A percentile compares a stretch with the other conserved stretches of the same genome.
phyloP scores from a whole-genome alignment of 64 coral and sea anemone genomes.

The Astreopora myriophthalma region DNA sequence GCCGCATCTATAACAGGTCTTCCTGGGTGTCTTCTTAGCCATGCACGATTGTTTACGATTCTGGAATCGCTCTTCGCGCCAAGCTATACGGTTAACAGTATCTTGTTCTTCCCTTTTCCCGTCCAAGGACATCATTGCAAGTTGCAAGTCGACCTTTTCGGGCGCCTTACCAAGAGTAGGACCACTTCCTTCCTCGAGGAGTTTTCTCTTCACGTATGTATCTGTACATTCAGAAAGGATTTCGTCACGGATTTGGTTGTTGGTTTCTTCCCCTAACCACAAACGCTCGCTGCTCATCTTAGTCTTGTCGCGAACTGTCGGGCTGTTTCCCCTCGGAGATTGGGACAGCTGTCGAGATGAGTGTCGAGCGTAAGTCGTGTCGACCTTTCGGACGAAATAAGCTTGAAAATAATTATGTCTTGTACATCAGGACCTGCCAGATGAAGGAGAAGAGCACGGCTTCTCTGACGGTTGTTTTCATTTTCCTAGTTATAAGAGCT shows the following conservation, averaged over 20 bases:
- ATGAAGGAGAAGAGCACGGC: conserved; percentile 35
- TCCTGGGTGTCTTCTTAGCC: neutral
- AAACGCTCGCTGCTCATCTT: conserved; percentile 25
- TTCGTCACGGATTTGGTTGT: conserved; percentile 59
- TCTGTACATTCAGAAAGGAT: conserved; percentile 24
- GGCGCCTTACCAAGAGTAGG: conserved; percentile 3
- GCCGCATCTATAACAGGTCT: conserved; percentile 20
- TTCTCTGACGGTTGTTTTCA: conserved; percentile 35
- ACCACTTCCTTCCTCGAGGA: conserved; percentile 41
- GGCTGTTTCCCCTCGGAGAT: neutral
- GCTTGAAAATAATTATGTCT: conserved; percentile 61
- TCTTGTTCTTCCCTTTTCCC: neutral
- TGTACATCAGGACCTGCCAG: conserved; percentile 62
- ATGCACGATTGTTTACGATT: neutral
- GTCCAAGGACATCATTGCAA: conserved; percentile 3
- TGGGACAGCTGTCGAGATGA: neutral
- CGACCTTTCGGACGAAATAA: conserved; percentile 6
- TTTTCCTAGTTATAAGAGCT: too few species aligned
- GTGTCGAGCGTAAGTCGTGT: conserved; percentile 16
- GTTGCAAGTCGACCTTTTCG: conserved; percentile 41
- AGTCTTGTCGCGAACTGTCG: conserved; percentile 58
- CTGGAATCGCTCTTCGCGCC: neutral
- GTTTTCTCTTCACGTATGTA: conserved; percentile 26
- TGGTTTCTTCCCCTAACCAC: conserved; percentile 52
- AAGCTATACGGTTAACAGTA: neutral